Evolutionary conservation across 1,140 invertebrate genomes (phyloP), one percentile per base, ranked within the genome.

Genomic region (Conopomorpha cramerella): DNA sequence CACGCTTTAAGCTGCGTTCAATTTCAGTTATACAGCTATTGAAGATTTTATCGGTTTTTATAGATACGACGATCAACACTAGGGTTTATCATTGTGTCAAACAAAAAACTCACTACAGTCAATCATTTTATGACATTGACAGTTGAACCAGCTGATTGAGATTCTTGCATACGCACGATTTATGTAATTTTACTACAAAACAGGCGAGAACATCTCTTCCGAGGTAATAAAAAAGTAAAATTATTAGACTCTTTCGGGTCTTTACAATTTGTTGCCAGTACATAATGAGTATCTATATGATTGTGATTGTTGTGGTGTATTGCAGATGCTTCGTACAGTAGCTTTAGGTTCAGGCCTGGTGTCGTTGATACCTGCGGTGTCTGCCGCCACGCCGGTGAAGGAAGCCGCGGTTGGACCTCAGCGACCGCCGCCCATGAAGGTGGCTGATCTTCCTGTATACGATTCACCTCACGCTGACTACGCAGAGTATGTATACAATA

Each of bases 381-480:
- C 38, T 38, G 71, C 76, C 15, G 73, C 76, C 3, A 51, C 54
- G 26, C 73, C 73, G n/a, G 39, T 76, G 10, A 47, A 39, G 8
- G 54, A 53, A 12, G 43, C 47, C 1, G 34, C 49, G 0, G 42
- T 35, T 11, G 61, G 52, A 23, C 53, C 55, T 2, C 8, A 30
- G n/a, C 57, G 51, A 16, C 63, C 62, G 8, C 55, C 58, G 2
- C 61, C 62, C 3, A 82, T 79, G 54, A 73, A 64, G 45, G 70
- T 70, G 0, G 80, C 80, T 4, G 82, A 83, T 15, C 55, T 83
- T 16, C 81, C 82, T 8, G 70, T 82, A 39, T 82, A 82, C 39
- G 79, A 77, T 17, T 50, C 71, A 1, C 71, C 64, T 12, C 70
- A 76, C 36, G 62, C 70, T 10, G 65, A 72, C 16, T 76, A 72